phyloP scores from a whole-genome alignment of 2,888 invertebrate genomes.

The Caenorhabditis plicata region DNA sequence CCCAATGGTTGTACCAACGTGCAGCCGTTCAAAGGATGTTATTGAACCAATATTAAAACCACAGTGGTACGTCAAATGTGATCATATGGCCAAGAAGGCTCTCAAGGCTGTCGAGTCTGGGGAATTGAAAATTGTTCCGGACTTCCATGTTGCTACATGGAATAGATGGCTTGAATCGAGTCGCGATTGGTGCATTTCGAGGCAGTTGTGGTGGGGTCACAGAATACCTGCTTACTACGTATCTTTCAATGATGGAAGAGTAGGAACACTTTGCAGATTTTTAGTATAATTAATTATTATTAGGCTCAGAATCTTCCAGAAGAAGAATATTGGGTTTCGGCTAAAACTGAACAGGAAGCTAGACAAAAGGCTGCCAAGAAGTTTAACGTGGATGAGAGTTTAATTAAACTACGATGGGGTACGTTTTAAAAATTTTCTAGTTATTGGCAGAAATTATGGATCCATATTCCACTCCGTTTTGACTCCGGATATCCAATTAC shows the following conservation, averaged over 20 bases:
- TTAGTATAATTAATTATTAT: not conserved
- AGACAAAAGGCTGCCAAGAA: constrained; percentile 77
- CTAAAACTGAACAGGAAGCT: constrained; percentile 77
- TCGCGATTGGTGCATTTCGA: constrained; percentile 96
- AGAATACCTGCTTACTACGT: constrained; percentile 90
- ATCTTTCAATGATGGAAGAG: constrained; percentile 58
- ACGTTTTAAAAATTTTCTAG: constrained; percentile 2
- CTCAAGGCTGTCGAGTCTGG: constrained; percentile 72
- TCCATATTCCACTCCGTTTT: too few species aligned
- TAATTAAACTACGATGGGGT: constrained; percentile 67
- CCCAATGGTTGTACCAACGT: constrained; percentile 91
- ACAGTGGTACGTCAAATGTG: constrained; percentile 88
- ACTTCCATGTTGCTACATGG: constrained; percentile 89
- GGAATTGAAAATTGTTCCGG: constrained; percentile 84
- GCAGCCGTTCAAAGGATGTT: constrained; percentile 89
- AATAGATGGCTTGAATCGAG: constrained; percentile 93
- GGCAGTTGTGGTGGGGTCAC: constrained; percentile 99
- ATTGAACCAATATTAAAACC: constrained; percentile 93
- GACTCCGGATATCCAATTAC: too few species aligned
- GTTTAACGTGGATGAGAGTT: constrained; percentile 71
- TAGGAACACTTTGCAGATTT: not conserved
- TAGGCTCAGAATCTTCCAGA: constrained; percentile 15
- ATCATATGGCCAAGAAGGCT: constrained; percentile 85
- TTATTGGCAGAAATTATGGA: not conserved
- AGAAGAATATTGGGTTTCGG: constrained; percentile 72